phyloP scores from a whole-genome alignment of 2,797 vertebrate species.

The Tangara arthus region DNA sequence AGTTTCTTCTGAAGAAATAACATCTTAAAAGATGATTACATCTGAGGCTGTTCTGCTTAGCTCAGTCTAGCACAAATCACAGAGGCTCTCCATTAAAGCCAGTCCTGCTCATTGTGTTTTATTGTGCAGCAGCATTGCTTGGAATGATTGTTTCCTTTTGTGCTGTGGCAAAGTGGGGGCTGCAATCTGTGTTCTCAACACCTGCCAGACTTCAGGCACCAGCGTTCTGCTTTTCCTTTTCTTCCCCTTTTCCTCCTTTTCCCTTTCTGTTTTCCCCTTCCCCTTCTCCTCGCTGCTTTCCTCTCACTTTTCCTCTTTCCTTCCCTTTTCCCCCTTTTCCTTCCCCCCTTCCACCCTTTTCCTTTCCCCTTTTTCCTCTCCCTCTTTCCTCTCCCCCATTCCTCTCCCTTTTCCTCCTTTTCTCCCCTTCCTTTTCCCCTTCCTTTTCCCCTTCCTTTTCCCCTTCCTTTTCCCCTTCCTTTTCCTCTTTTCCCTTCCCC shows the following conservation, averaged over 20 bases:
- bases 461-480: not conserved
- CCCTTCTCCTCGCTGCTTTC: not conserved
- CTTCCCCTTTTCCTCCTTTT: not conserved
- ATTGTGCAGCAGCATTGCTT: not conserved
- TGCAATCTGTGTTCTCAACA: not conserved
- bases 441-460: not conserved
- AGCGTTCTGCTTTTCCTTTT: not conserved
- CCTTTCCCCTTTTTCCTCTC: not conserved
- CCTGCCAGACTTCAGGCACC: not conserved
- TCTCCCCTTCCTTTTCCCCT: too few relatives aligned
- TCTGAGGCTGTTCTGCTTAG: not conserved
- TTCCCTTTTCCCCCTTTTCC: too few relatives aligned
- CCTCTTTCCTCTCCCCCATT: not conserved
- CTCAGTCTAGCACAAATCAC: not conserved
- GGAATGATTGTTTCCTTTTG: not conserved
- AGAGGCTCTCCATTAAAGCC: not conserved
- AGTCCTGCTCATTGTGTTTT: not conserved
- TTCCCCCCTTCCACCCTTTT: not conserved
- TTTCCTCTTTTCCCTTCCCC: not conserved
- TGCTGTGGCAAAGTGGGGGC: not conserved
- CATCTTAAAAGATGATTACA: conserved; percentile 9
- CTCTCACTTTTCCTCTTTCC: not conserved
- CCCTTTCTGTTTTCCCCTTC: not conserved
- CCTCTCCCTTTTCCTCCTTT: too few relatives aligned
- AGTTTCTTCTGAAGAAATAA: not conserved